phyloP scores from a whole-genome alignment of 2,113 vertebrate species.

The Tauraco erythrolophus region DNA sequence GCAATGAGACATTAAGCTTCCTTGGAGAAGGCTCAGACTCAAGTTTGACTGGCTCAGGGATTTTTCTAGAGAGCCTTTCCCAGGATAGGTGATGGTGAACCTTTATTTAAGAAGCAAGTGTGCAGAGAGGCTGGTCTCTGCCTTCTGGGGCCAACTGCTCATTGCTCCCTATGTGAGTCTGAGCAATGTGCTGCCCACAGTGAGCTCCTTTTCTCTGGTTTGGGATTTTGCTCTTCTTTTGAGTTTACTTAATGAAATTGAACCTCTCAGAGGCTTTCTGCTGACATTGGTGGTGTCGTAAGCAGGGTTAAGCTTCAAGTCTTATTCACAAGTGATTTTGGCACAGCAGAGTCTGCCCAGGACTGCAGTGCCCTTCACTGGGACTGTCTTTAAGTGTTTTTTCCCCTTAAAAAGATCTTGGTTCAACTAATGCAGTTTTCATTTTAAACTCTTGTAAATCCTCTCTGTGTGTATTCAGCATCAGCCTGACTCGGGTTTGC shows the following conservation, averaged over 20 bases:
- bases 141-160: not conserved
- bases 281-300: not conserved
- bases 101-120: not conserved
- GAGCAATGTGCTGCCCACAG: not conserved
- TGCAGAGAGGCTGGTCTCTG: not conserved
- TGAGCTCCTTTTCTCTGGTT: not conserved
- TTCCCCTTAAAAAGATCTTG: not conserved
- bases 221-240: not conserved
- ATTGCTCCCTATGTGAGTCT: fast-evolving
- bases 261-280: not conserved
- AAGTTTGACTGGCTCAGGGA: not conserved
- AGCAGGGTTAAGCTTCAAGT: not conserved
- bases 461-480: not conserved
- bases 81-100: not conserved
- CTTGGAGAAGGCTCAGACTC: not conserved
- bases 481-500: not conserved
- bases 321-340: not conserved
- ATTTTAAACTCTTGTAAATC: not conserved
- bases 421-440: not conserved
- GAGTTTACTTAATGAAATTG: not conserved
- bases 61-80: not conserved
- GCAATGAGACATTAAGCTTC: not conserved
- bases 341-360: not conserved
- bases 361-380: not conserved
- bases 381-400: not conserved